Conservation (phyloP, 2,797 vertebrate species). For the Cirrhinus mrigala region DNA sequence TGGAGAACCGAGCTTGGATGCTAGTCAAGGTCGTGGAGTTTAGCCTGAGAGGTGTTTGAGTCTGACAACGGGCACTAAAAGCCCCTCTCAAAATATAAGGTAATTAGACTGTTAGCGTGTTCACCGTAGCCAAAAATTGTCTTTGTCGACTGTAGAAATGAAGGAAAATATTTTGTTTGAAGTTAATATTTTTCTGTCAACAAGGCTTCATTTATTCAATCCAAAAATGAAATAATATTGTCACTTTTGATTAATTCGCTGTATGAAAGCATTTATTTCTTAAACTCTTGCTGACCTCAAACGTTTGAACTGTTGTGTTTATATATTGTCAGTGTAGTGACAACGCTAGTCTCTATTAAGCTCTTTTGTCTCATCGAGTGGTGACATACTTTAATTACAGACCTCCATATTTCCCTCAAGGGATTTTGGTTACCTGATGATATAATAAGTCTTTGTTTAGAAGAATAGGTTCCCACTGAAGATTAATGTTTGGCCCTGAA, state of each 20-base stretch:
- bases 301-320: not conserved
- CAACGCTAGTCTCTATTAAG: not conserved
- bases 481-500: slow-evolving; percentile 38
- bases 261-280: not conserved
- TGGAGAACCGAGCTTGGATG: slow-evolving; percentile 1
- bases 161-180: not conserved
- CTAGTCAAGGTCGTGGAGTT: slow-evolving; percentile 24
- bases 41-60: slow-evolving; percentile 2
- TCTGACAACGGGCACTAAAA: not conserved
- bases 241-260: not conserved
- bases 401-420: slow-evolving; percentile 5
- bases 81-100: not conserved
- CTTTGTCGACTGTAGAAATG: not conserved
- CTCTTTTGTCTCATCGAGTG: slow-evolving; percentile 41
- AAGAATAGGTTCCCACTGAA: slow-evolving; percentile 22
- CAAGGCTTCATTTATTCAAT: not conserved
- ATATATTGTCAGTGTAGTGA: not conserved
- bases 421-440: slow-evolving; percentile 31
- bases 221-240: not conserved
- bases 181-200: not conserved
- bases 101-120: not conserved
- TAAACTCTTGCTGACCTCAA: not conserved
- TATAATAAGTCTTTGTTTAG: slow-evolving; percentile 43
- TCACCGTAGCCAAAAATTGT: not conserved
- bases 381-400: slow-evolving; percentile 27